Conservation (phyloP, 2,797 vertebrate species). For the Petrocephalus sullivani region DNA sequence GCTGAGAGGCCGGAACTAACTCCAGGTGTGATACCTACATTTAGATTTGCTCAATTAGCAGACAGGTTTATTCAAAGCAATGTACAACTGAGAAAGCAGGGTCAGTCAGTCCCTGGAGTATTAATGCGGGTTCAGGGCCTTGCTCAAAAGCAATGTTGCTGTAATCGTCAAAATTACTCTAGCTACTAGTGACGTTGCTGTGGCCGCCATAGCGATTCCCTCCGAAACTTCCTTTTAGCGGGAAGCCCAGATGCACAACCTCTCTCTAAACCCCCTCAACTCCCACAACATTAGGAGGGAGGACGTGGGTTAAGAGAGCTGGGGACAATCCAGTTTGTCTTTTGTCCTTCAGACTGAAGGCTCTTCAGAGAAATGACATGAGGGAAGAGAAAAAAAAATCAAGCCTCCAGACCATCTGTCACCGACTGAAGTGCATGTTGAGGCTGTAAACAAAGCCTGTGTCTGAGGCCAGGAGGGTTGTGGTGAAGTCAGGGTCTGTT, state of each 20-base stretch:
- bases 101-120: neutral
- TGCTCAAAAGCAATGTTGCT: too few species aligned
- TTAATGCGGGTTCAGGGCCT: too few species aligned
- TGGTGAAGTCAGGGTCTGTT: slow-evolving; percentile 22
- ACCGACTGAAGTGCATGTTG: slow-evolving; percentile 24
- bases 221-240: neutral
- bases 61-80: neutral
- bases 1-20: neutral
- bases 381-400: slow-evolving; percentile 33
- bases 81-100: neutral
- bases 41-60: neutral
- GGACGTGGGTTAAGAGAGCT: neutral
- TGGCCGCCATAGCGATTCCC: slow-evolving; percentile 37
- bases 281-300: slow-evolving; percentile 1
- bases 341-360: slow-evolving; percentile 19
- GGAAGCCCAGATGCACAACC: neutral
- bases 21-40: neutral
- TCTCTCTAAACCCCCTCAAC: neutral
- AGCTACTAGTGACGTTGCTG: slow-evolving; percentile 30
- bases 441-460: slow-evolving; percentile 25
- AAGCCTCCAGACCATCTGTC: slow-evolving; percentile 52
- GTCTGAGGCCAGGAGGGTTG: slow-evolving; percentile 28
- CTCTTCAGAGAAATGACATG: slow-evolving; percentile 20
- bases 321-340: slow-evolving; percentile 12
- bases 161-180: neutral